Conservation (phyloP, 2,888 invertebrate genomes). For the Epistrophe grossulariae region DNA sequence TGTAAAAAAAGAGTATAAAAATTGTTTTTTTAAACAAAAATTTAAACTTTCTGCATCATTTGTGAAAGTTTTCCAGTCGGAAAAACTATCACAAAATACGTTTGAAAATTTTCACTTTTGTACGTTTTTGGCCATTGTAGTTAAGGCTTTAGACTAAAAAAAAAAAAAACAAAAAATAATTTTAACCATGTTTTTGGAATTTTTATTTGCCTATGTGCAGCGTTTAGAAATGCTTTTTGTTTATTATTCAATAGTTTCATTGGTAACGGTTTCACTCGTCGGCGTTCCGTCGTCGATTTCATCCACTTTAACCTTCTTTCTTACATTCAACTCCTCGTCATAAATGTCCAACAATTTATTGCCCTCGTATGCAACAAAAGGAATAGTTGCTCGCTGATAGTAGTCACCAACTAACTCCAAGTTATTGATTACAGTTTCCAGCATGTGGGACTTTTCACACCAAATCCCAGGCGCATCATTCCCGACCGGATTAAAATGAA, state of each 20-base stretch:
- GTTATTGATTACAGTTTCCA: conserved; percentile 95
- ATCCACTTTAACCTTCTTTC: conserved; percentile 2
- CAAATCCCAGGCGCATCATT: conserved; percentile 93
- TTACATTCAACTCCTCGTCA: conserved; percentile 79
- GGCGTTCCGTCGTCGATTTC: not conserved
- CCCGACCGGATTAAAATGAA: conserved; percentile 94
- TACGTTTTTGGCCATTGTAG: too few relatives aligned
- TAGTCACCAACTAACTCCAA: conserved; percentile 92
- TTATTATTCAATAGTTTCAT: conserved; percentile 20
- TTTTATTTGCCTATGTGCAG: not conserved
- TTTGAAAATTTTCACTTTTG: too few relatives aligned
- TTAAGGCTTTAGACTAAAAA: too few relatives aligned
- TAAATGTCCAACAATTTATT: conserved; percentile 89
- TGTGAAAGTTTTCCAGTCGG: too few relatives aligned
- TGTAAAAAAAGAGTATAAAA: too few relatives aligned
- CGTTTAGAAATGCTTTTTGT: not conserved
- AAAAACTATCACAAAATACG: too few relatives aligned
- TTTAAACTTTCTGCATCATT: too few relatives aligned
- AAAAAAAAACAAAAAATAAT: too few relatives aligned
- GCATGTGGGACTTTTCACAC: conserved; percentile 93
- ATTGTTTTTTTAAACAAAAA: too few relatives aligned
- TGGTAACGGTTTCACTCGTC: not conserved
- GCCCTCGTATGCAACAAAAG: conserved; percentile 91
- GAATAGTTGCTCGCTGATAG: conserved; percentile 92
- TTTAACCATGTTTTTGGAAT: too few relatives aligned